Base-by-base conservation (phyloP, 2,113 vertebrate species). In the Lynx canadensis region DNA sequence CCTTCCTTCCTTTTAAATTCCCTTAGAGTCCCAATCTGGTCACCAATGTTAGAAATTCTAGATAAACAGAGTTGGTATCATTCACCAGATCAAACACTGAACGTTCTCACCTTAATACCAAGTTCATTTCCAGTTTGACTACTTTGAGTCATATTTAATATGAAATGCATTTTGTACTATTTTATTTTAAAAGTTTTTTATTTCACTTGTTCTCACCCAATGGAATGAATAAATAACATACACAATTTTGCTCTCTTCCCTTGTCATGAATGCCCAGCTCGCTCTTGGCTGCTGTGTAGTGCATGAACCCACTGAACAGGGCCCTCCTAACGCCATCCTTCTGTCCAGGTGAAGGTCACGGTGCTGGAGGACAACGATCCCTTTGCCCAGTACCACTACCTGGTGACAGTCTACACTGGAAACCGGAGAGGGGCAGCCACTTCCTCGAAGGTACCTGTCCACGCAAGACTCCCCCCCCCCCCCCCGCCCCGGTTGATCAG, bases 331-430 rank as follows among this genome's bases (percentile, higher is more conserved):
- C 7, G 33, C 16, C 3, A 14, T 71, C 48, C 18, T 93, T 91
- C 85, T 95, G 81, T 94, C 69, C 97, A 99, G 99, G 99, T 99
- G 95, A 99, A 99, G 98, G 99, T 99, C 98, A 99, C 99, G 55
- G 97, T 99, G 31, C 98, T 99, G 57, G 99, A 99, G 87, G 99
- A 99, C 98, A 99, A 99, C 0, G 99, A 99, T 83, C 99, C 99
- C 38, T 99, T 99, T 97, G 99, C 99, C 97, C 99, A 99, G 95
- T 99, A 99, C 97, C 98, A 98, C 79, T 99, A 99, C 21, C 98
- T 99, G 83, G 97, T 99, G 97, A 99, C 98, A 41, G 97, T 99
- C 98, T 99, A 99, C 95, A 99, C 99, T 1, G 99, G 99, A 48
- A 99, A 99, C 95, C 99, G 99, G 2, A 99, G 99, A 0, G 99